Conservation (phyloP, 35 echinoderm and acorn worm species). For the Stichopus chloronotus region DNA sequence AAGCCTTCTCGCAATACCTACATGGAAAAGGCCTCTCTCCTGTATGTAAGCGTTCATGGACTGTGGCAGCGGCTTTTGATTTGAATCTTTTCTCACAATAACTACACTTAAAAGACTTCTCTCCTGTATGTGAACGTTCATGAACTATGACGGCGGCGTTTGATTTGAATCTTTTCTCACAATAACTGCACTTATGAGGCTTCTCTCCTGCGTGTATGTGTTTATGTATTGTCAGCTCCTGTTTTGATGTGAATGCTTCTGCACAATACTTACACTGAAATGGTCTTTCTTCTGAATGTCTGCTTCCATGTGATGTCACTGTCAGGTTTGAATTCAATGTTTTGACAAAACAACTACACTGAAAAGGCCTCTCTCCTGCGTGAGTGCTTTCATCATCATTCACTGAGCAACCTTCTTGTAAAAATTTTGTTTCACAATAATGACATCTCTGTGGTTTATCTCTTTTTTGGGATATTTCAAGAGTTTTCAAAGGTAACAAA, state of each 20-base stretch:
- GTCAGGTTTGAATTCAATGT: background rate
- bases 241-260: background rate
- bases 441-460: constrained; percentile 28
- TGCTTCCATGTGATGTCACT: background rate
- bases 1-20: background rate
- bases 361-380: too few species aligned
- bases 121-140: constrained; percentile 27
- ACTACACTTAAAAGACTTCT: constrained; percentile 31
- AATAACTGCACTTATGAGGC: constrained; percentile 36
- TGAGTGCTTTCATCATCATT: too few species aligned
- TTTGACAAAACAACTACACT: constrained; percentile 29
- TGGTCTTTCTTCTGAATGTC: background rate
- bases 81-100: constrained; percentile 7
- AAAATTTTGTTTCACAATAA: background rate
- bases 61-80: background rate
- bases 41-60: constrained; percentile 32
- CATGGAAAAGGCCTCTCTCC: constrained; percentile 21
- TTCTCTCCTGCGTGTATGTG: constrained; percentile 18
- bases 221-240: background rate
- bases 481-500: too few species aligned
- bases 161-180: background rate
- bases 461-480: constrained; percentile 25
- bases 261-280: background rate
- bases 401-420: background rate
- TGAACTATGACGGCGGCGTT: background rate